Conservation (phyloP, 2,888 invertebrate genomes). For the Drosophila peninsularis region DNA sequence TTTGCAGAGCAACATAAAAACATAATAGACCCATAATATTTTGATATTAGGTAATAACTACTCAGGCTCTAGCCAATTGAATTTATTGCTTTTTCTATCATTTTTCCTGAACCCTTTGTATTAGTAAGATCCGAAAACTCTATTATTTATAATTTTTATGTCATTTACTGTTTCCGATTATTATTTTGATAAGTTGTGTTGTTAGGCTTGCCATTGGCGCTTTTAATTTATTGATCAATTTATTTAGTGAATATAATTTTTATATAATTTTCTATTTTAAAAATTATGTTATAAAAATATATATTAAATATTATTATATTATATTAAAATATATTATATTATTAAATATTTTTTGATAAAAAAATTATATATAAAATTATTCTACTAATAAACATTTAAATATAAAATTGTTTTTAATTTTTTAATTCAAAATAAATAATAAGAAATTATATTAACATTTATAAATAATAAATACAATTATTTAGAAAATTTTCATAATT, state of each 20-base stretch:
- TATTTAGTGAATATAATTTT: neutral
- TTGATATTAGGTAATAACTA: constrained; percentile 32
- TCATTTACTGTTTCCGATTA: neutral
- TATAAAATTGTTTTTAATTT: too few relatives aligned
- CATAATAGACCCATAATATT: constrained; percentile 29
- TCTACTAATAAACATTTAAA: too few relatives aligned
- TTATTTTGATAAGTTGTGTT: neutral
- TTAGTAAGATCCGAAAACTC: neutral
- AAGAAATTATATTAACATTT: too few relatives aligned
- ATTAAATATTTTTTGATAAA: too few relatives aligned
- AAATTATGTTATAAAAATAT: too few relatives aligned
- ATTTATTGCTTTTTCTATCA: neutral
- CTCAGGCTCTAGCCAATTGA: constrained; percentile 20
- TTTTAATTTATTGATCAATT: neutral
- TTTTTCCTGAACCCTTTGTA: neutral
- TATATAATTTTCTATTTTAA: too few relatives aligned
- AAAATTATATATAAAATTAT: too few relatives aligned
- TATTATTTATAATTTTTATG: constrained; percentile 5
- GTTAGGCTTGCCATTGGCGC: too few relatives aligned
- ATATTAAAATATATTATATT: neutral
- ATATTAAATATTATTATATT: too few relatives aligned
- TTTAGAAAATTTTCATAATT: too few relatives aligned
- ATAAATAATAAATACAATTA: too few relatives aligned
- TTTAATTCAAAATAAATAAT: too few relatives aligned
- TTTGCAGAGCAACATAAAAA: constrained; percentile 32